These are phyloP conservation scores for Platichthys stellatus DNA, from an alignment of 2,113 vertebrate genomes.

Conservation along the genomic window DNA sequence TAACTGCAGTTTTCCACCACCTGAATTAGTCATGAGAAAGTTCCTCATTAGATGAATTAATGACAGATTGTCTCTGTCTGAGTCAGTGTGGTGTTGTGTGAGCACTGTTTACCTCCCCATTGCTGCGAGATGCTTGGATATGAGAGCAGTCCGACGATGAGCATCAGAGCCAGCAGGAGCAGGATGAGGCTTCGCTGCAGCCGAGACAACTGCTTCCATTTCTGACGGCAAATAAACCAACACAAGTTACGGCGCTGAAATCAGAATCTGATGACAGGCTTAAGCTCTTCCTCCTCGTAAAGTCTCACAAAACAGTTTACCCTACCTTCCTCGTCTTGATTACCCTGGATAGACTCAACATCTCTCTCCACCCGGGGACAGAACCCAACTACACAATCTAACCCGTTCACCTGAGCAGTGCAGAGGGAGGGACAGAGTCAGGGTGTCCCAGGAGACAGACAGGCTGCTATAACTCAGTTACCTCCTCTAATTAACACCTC, in stretches of 20 bases:
- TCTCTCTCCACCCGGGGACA: slow-evolving; percentile 15
- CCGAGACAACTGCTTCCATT: slow-evolving; percentile 97
- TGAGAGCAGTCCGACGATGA: slow-evolving; percentile 85
- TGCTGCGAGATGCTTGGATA: slow-evolving; percentile 82
- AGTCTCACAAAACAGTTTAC: too few relatives aligned
- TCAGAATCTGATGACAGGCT: slow-evolving; percentile 6
- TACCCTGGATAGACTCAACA: slow-evolving; percentile 40
- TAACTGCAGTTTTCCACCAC: neutral
- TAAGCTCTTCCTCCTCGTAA: too few relatives aligned
- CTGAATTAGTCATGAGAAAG: slow-evolving; percentile 6
- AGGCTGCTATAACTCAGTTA: slow-evolving; percentile 12
- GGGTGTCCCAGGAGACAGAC: slow-evolving; percentile 22
- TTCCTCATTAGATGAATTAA: neutral
- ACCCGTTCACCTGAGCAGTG: neutral
- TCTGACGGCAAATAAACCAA: slow-evolving; percentile 79
- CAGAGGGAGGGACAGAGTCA: slow-evolving; percentile 15
- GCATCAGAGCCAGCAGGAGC: slow-evolving; percentile 84
- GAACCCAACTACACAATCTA: slow-evolving; percentile 20
- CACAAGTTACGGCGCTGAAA: slow-evolving; percentile 5
- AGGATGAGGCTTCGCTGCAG: slow-evolving; percentile 91
- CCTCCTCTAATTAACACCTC: slow-evolving; percentile 66
- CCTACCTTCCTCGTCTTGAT: neutral
- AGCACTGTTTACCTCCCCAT: slow-evolving; percentile 84
- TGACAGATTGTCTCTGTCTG: neutral
- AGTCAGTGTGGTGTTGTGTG: neutral